Conservation (phyloP, 1,140 invertebrate species). For the Meloidogyne exigua region DNA sequence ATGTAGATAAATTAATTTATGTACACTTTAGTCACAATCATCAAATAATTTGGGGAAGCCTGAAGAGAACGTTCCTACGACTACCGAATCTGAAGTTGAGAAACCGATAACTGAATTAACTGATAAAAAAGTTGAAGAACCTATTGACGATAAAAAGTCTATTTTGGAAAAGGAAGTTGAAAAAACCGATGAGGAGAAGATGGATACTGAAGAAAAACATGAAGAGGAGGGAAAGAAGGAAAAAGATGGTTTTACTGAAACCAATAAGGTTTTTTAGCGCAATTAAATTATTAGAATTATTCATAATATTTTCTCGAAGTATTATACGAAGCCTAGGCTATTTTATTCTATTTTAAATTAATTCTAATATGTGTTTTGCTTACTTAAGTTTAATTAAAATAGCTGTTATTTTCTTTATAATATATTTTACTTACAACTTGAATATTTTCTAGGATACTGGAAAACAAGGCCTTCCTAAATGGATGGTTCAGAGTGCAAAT, state of each 20-base stretch:
- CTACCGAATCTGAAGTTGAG: neutral
- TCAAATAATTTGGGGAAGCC: neutral
- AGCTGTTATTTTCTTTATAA: no score
- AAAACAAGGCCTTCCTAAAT: slow-evolving; percentile 20
- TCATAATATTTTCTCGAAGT: no score
- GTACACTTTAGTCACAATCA: neutral
- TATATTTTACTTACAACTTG: no score
- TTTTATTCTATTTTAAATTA: no score
- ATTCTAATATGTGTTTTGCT: no score
- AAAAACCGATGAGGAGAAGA: neutral
- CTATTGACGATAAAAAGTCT: neutral
- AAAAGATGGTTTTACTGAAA: neutral
- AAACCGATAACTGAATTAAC: neutral
- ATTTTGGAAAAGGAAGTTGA: neutral
- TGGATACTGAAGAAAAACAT: neutral
- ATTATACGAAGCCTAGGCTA: no score
- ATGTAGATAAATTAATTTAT: neutral
- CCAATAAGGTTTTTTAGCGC: neutral
- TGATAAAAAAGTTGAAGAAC: neutral
- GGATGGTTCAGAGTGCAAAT: slow-evolving; percentile 29
- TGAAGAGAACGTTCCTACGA: neutral
- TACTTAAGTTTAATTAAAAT: neutral
- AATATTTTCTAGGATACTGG: neutral
- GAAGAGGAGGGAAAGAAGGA: neutral
- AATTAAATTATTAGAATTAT: no score